Base-by-base conservation (phyloP, 1,140 invertebrate species). In the Brachionus rubens region DNA sequence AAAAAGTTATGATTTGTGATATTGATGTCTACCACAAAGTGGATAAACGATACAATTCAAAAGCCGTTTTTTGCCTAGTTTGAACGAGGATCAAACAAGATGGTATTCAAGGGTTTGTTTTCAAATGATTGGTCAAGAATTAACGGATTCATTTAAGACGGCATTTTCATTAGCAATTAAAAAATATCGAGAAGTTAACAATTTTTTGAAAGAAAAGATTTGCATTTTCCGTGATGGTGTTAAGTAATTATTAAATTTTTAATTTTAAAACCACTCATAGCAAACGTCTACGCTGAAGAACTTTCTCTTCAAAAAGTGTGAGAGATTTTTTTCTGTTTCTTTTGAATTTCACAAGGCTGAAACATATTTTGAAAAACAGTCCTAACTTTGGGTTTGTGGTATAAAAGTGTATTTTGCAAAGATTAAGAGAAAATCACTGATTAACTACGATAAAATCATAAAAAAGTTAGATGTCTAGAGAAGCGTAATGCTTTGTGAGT, bases 161-260 rank as follows among this genome's bases (percentile, higher is more conserved):
- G 89, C 89, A 41, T 87, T 96, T 16, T 83, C 88, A 14, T 85
- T 88, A 6, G 85, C 91, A 0, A 79, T 96, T 0, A 86, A 88
- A 78, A 87, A 88, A 19, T 93, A 89, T 80, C 82, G 88, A 47
- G 85, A 88, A 77, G 87, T 89, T 7, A 67, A 76, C 19, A 30
- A 41, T 19, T 43, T 26, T 33, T 52, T 72, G 54, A 75, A 52
- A 47, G 48, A 48, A 24, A 43, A 65, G 46, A 75, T 97, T 36
- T 87, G 97, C 6, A 88, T 97, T 19, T 97, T 90, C 84, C 87
- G 94, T 76, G 94, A 98, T 86, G 94, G 94, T 36, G 91, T 97
- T 3, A 93, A 80, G 83, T 85, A 78, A 40, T 19, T 46, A 9
- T n/a, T 46, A 26, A 14, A 70, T 21, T 50, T 24, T 16, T 47